These are phyloP conservation scores for Macroramphosus scolopax DNA, from an alignment of 2,797 vertebrate genomes.

Conservation along the genomic window DNA sequence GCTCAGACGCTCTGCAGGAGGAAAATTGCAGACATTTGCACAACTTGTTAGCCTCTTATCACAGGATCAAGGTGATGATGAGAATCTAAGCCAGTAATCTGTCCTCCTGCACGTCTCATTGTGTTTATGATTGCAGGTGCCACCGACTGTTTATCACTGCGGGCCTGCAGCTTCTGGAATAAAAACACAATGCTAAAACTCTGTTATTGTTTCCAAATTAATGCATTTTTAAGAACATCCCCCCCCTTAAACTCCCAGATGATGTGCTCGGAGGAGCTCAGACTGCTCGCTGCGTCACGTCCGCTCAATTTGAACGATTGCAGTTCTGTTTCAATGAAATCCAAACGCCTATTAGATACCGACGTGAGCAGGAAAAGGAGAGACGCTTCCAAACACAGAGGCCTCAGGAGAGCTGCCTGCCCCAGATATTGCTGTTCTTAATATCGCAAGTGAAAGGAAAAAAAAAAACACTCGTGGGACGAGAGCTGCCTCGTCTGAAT, in stretches of 20 bases:
- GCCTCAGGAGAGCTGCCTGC: constrained; percentile 25
- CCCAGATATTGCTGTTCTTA: constrained; percentile 37
- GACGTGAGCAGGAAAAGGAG: too few relatives aligned
- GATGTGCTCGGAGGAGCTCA: too few relatives aligned
- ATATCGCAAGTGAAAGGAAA: constrained; percentile 24
- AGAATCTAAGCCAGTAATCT: constrained; percentile 58
- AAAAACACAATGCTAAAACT: too few relatives aligned
- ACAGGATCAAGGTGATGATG: constrained; percentile 48
- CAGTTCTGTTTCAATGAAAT: too few relatives aligned
- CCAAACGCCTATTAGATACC: too few relatives aligned
- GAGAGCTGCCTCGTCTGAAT: constrained; percentile 40
- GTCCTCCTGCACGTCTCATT: constrained; percentile 29
- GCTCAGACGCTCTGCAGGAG: constrained; percentile 3
- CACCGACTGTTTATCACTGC: background rate
- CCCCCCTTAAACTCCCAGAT: too few relatives aligned
- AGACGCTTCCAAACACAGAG: constrained; percentile 14
- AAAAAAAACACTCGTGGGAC: constrained; percentile 24
- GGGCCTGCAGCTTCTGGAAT: too few relatives aligned
- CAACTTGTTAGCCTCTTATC: constrained; percentile 58
- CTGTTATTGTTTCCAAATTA: too few relatives aligned
- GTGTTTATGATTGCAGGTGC: constrained; percentile 41
- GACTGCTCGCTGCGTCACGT: too few relatives aligned
- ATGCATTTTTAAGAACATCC: too few relatives aligned
- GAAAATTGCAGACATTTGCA: constrained; percentile 57
- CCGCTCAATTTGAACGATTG: too few relatives aligned